Evolutionary conservation across 2,797 vertebrate species (phyloP).

Genomic region (Cyclopterus lumpus): DNA sequence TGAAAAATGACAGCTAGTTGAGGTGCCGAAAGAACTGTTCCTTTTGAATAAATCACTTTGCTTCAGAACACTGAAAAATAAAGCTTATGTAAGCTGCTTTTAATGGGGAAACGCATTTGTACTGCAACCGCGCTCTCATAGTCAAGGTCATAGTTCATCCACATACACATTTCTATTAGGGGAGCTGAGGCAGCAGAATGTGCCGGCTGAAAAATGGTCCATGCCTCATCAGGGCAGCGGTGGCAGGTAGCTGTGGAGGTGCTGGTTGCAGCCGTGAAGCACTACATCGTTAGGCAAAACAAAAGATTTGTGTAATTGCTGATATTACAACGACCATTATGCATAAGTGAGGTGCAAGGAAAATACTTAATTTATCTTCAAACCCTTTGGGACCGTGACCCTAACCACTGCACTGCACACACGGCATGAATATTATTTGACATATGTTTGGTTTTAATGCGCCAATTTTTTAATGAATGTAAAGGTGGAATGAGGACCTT

Average conservation of each 20-base stretch:
- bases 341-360: conserved; percentile 75
- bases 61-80: conserved; percentile 82
- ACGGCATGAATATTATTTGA: conserved; percentile 54
- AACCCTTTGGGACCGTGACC: conserved; percentile 77
- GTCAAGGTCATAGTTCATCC: conserved; percentile 84
- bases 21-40: conserved; percentile 79
- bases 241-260: conserved; percentile 80
- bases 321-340: conserved; percentile 86
- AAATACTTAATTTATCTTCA: conserved; percentile 83
- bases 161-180: conserved; percentile 82
- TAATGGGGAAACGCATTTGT: conserved; percentile 86
- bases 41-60: conserved; percentile 88
- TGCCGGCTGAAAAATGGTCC: conserved; percentile 87
- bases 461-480: conserved; percentile 16
- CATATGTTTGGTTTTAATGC: conserved; percentile 54
- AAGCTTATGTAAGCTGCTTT: conserved; percentile 89
- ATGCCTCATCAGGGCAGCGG: conserved; percentile 76
- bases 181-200: conserved; percentile 91
- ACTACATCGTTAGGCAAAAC: conserved; percentile 81
- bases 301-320: conserved; percentile 83
- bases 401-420: conserved; percentile 56
- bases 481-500: background rate
- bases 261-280: conserved; percentile 68
- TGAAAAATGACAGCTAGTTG: conserved; percentile 87
- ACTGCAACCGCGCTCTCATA: conserved; percentile 76